phyloP scores from a whole-genome alignment of 2,797 vertebrate species.

The Garrulus glandarius region DNA sequence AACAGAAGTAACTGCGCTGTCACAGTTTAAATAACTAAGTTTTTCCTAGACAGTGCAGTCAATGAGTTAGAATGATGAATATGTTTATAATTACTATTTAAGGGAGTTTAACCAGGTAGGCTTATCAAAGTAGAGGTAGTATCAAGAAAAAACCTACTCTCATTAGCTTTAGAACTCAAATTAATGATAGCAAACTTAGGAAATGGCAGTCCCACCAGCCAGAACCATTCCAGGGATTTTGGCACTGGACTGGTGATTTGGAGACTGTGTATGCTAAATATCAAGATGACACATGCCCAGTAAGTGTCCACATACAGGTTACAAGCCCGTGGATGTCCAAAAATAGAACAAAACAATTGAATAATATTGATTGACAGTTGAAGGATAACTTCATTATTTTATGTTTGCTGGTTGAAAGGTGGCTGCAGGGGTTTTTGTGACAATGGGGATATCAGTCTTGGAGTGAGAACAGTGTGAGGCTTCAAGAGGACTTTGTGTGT shows the following conservation, averaged over 20 bases:
- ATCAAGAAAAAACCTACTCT: not conserved
- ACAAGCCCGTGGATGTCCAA: not conserved
- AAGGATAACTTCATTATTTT: not conserved
- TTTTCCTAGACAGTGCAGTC: not conserved
- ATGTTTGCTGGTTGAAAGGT: not conserved
- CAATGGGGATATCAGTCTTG: not conserved
- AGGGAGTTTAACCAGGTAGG: not conserved
- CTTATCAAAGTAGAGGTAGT: not conserved
- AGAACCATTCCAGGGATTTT: not conserved
- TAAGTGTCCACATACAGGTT: not conserved
- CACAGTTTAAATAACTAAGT: not conserved
- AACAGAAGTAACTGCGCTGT: not conserved
- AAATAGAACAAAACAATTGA: not conserved
- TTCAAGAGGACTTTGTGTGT: not conserved
- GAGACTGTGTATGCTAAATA: not conserved
- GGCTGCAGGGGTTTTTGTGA: not conserved
- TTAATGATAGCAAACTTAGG: not conserved
- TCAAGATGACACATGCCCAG: accelerated
- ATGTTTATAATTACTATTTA: not conserved
- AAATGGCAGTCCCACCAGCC: not conserved
- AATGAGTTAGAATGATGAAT: not conserved
- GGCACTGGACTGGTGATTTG: not conserved
- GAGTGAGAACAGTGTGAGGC: not conserved
- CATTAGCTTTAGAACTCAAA: not conserved
- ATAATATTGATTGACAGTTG: not conserved